These are phyloP conservation scores for Nematopogon swammerdamellus DNA, from an alignment of 2,888 invertebrate species.

Conservation along the genomic window DNA sequence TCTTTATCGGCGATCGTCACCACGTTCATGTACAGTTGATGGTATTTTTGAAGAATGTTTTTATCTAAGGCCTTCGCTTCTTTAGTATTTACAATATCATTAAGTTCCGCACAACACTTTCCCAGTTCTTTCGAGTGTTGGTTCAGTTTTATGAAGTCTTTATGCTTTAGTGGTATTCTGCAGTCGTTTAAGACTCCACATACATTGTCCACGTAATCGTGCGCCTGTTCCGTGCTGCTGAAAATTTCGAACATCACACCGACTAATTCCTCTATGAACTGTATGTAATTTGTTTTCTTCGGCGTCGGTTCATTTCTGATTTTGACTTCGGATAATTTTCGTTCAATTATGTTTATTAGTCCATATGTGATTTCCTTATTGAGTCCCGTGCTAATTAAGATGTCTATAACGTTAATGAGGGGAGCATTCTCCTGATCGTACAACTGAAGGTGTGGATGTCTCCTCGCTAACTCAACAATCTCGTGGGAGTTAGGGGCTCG, in stretches of 20 bases:
- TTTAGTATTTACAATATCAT: conserved; percentile 25
- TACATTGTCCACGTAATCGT: conserved; percentile 39
- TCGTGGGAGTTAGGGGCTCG: conserved; percentile 47
- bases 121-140: conserved; percentile 43
- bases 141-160: conserved; percentile 46
- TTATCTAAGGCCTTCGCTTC: conserved; percentile 23
- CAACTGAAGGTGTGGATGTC: conserved; percentile 44
- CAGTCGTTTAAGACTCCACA: conserved; percentile 43
- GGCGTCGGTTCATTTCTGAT: conserved; percentile 35
- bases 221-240: conserved; percentile 43
- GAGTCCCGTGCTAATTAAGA: conserved; percentile 43
- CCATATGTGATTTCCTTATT: conserved; percentile 51
- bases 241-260: conserved; percentile 49
- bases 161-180: conserved; percentile 44
- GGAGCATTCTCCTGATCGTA: conserved; percentile 49
- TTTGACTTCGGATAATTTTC: conserved; percentile 46
- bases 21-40: conserved; percentile 48
- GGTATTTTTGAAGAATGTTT: conserved; percentile 38
- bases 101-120: conserved; percentile 46
- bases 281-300: conserved; percentile 45
- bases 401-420: conserved; percentile 47
- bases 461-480: conserved; percentile 38
- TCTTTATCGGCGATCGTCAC: conserved; percentile 48
- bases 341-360: conserved; percentile 45
- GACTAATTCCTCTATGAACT: conserved; percentile 46